phyloP scores from a whole-genome alignment of 37 sponge, comb jelly and placozoan genomes.

The Corticium candelabrum region DNA sequence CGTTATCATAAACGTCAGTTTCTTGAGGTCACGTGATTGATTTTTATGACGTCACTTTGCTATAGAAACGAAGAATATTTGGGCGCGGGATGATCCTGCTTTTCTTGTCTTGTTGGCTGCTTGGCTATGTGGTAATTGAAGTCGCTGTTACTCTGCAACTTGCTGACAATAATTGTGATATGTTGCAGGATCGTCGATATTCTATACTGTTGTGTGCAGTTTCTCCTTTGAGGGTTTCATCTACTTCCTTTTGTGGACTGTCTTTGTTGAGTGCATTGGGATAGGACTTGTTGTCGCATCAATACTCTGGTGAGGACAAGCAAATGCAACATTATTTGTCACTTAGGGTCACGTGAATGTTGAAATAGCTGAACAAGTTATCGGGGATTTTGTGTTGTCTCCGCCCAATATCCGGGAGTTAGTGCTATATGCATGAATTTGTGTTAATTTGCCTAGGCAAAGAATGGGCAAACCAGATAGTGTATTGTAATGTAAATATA shows the following conservation, averaged over 20 bases:
- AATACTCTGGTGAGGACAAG: conserved; percentile 73
- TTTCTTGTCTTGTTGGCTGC: conserved; percentile 67
- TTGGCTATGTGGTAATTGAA: conserved; percentile 39
- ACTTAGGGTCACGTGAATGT: no score
- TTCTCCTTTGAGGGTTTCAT: conserved; percentile 51
- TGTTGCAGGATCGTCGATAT: conserved; percentile 41
- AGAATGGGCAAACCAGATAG: no score
- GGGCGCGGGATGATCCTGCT: conserved; percentile 97
- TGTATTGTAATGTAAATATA: no score
- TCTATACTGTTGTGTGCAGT: conserved; percentile 48
- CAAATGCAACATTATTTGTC: no score
- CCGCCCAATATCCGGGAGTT: no score
- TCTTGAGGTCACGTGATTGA: neutral
- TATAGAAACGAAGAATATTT: conserved; percentile 68
- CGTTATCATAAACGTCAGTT: conserved; percentile 50
- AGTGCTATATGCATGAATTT: no score
- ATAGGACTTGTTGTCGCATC: conserved; percentile 62
- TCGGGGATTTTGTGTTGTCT: no score
- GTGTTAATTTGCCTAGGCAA: no score
- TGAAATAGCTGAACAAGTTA: no score
- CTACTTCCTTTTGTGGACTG: conserved; percentile 60
- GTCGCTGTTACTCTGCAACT: neutral
- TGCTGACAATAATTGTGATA: neutral
- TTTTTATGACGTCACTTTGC: neutral
- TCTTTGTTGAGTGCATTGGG: conserved; percentile 73